A percentile compares a stretch with the other conserved stretches of the same genome.
phyloP scores from a whole-genome alignment of 2,113 vertebrate genomes.

The Sakesphorus luctuosus region DNA sequence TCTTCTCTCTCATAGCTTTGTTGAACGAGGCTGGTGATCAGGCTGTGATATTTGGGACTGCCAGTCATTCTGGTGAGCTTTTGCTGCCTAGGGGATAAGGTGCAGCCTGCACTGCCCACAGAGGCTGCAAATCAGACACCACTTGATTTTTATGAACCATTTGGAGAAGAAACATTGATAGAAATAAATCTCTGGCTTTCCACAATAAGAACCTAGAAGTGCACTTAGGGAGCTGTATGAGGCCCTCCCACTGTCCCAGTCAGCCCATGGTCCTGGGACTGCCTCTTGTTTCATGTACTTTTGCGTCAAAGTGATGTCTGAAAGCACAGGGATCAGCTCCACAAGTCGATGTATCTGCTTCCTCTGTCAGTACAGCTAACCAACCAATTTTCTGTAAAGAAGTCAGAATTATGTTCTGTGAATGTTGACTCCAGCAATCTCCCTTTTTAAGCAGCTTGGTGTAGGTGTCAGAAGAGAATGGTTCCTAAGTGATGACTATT shows the following conservation, averaged over 20 bases:
- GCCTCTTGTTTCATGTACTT: neutral
- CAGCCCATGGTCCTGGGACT: neutral
- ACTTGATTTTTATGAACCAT: neutral
- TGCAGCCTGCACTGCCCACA: accelerated
- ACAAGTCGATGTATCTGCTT: neutral
- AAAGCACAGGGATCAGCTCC: neutral
- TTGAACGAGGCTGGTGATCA: neutral
- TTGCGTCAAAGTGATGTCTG: accelerated
- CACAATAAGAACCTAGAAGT: accelerated
- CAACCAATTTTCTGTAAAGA: neutral
- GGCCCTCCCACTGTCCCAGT: accelerated
- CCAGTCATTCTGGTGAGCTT: neutral
- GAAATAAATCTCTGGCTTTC: neutral
- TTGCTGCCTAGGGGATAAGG: accelerated
- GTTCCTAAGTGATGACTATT: neutral
- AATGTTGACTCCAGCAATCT: neutral
- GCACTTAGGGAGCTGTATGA: neutral
- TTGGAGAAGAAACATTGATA: neutral
- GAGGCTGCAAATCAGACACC: accelerated
- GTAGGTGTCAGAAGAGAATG: neutral
- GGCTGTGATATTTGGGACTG: neutral
- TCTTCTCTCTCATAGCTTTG: neutral
- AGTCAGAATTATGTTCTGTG: neutral
- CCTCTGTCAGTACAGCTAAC: neutral
- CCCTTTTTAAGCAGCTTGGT: neutral